These are phyloP conservation scores for Mesorhabditis spiculigera DNA, from an alignment of 2,888 invertebrate genomes.

Conservation along the genomic window DNA sequence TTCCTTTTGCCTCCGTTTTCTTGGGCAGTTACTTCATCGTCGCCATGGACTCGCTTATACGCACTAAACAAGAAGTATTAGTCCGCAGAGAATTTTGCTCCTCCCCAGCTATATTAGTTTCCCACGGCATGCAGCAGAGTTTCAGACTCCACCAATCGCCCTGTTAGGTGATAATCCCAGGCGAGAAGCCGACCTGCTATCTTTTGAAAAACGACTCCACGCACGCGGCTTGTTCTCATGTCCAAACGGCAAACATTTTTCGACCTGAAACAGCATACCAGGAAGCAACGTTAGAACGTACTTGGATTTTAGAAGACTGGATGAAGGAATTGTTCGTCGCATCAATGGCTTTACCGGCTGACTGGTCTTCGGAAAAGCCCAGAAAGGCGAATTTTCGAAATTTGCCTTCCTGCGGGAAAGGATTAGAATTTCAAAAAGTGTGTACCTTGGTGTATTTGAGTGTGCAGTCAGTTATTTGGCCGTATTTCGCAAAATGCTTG, in stretches of 20 bases:
- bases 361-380: slow-evolving; percentile 78
- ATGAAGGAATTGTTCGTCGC: slow-evolving; percentile 81
- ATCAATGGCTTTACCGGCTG: slow-evolving; percentile 74
- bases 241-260: slow-evolving; percentile 64
- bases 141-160: too few relatives aligned
- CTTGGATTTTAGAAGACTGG: slow-evolving; percentile 76
- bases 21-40: slow-evolving; percentile 10
- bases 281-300: slow-evolving; percentile 33
- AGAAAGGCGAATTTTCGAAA: slow-evolving; percentile 91
- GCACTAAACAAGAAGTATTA: slow-evolving; percentile 19
- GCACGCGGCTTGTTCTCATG: slow-evolving; percentile 74
- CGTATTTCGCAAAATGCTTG: slow-evolving; percentile 35
- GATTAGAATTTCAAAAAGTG: background rate
- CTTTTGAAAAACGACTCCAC: slow-evolving; percentile 86
- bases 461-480: slow-evolving; percentile 79
- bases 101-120: too few relatives aligned
- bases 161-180: too few relatives aligned
- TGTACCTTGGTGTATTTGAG: slow-evolving; percentile 76
- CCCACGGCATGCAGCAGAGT: too few relatives aligned
- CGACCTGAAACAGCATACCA: slow-evolving; percentile 63
- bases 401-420: slow-evolving; percentile 67
- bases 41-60: slow-evolving; percentile 30
- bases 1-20: slow-evolving; percentile 71
- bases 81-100: background rate
- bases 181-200: slow-evolving; percentile 66